Conservation (phyloP, 2,113 vertebrate species). For the Terrapene triunguis region DNA sequence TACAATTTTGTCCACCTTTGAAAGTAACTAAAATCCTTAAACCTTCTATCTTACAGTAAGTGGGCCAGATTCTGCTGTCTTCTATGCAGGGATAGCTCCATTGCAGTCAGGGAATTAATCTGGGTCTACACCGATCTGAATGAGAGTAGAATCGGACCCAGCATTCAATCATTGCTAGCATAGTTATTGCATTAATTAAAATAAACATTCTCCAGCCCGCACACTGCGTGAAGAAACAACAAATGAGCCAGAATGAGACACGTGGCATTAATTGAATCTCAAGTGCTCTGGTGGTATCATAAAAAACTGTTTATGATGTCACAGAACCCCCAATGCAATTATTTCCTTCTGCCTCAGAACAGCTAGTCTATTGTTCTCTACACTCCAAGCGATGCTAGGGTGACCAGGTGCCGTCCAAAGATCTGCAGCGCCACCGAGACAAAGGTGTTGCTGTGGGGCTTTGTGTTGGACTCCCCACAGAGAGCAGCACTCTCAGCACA, state of each 20-base stretch:
- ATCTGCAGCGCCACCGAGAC: neutral
- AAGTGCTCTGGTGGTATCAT: neutral
- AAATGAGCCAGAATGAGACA: neutral
- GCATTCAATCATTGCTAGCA: fast-evolving
- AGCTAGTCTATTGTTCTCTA: neutral
- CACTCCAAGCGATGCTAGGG: fast-evolving
- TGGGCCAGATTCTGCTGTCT: neutral
- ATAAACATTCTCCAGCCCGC: fast-evolving
- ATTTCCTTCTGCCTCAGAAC: neutral
- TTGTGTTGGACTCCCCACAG: neutral
- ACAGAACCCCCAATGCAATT: fast-evolving
- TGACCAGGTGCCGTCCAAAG: neutral
- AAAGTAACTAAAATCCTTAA: fast-evolving
- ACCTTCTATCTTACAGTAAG: neutral
- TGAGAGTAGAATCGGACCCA: fast-evolving
- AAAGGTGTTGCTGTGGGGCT: neutral
- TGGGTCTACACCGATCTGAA: fast-evolving
- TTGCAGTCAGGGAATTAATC: fast-evolving
- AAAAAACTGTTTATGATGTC: neutral
- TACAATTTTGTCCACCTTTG: neutral
- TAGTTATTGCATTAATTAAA: fast-evolving
- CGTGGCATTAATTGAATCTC: fast-evolving
- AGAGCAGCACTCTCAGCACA: neutral
- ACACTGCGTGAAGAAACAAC: fast-evolving
- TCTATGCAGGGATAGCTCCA: fast-evolving